Evolutionary conservation across 2,113 vertebrate genomes (phyloP).

Genomic region (Craseonycteris thonglongyai): DNA sequence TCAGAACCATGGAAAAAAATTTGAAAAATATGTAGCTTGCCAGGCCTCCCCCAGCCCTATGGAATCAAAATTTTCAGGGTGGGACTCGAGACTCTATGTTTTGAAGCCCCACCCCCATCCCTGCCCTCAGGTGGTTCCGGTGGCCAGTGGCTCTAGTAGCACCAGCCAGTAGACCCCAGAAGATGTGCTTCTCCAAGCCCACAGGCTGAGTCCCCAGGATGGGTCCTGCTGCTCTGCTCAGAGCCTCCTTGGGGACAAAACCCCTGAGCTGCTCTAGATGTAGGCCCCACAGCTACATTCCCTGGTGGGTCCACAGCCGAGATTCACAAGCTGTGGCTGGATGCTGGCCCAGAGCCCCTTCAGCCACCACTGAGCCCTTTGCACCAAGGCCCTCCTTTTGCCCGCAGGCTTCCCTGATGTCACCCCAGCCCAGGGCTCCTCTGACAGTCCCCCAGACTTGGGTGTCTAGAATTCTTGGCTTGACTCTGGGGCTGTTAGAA

Average conservation of each 20-base stretch:
- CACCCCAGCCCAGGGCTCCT: background rate
- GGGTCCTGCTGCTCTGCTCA: background rate
- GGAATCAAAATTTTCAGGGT: background rate
- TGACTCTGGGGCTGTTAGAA: background rate
- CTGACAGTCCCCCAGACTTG: accelerated
- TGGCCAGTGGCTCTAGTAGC: background rate
- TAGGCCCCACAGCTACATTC: background rate
- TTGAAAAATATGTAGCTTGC: background rate
- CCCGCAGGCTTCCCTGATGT: background rate
- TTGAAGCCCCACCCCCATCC: background rate
- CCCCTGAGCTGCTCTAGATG: background rate
- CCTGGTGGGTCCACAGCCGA: background rate
- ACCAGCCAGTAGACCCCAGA: background rate
- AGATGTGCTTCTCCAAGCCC: background rate
- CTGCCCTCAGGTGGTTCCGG: background rate
- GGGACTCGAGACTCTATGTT: background rate
- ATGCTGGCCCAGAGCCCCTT: background rate
- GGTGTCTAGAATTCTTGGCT: constrained; percentile 44
- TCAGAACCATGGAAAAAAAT: background rate
- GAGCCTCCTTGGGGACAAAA: background rate
- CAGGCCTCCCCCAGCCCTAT: background rate
- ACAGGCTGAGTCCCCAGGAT: background rate
- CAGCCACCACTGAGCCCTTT: background rate
- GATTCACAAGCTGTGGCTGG: background rate
- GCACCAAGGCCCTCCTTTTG: background rate